Evolutionary conservation across 2,888 invertebrate species (phyloP), one percentile per base, ranked within the genome.

Genomic region (Ceramica pisi): DNA sequence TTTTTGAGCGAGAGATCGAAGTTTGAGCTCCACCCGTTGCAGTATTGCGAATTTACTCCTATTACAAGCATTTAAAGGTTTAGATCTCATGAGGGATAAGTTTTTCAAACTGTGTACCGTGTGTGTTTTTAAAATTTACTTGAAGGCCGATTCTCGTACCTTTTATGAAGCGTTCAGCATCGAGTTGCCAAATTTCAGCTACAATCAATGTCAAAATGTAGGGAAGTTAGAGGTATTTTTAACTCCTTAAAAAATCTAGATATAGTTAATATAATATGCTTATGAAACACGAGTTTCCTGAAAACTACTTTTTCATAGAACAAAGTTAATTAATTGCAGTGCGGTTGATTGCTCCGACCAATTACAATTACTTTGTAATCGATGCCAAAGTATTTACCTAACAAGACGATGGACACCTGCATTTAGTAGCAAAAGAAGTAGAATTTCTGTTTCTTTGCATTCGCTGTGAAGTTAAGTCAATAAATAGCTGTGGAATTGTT

Each of bases 341-440:
- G 9, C 8, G 26, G 23, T 53, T 16, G 10, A 64, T 19, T 23
- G n/a, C 74, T n/a, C 31, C 12, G 10, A 7, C 6, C 55, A 48
- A 61, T 67, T 64, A 64, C 1, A 48, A 74, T 53, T 44, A 53
- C 64, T 64, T 68, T n/a, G 55, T 67, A 74, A 74, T 74, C 44
- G 48, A 44, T 55, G 16, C 3, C 3, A 9, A 3, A 48, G n/a
- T 2, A 31, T 67, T 73, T 50, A 51, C 19, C 2, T 41, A 41
- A 38, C 19, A 59, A 44, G 31, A 7, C 7, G 19, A n/a, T 7
- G 9, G n/a, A n/a, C 62, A 73, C 44, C 44, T 72, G 63, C 31
- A 44, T 5, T 16, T 10, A 19, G 3, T 9, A 14, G 14, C 46
- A 19, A 19, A 38, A 71, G 10, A 38, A 56, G 12, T 55, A 38